These are phyloP conservation scores for Brienomyrus brachyistius DNA, from an alignment of 2,113 vertebrate genomes.

Conservation along the genomic window DNA sequence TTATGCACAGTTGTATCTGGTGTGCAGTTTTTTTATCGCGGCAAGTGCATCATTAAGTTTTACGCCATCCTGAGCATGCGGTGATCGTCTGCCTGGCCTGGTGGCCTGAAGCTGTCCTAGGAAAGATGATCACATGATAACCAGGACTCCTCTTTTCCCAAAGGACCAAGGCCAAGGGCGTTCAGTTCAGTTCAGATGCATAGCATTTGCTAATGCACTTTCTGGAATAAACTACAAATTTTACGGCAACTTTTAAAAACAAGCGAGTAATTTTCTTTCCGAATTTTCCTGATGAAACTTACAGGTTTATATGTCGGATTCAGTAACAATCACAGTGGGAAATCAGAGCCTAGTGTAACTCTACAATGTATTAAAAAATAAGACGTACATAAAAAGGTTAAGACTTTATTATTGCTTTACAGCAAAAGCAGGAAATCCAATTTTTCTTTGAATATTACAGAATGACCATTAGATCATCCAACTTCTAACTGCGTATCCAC, in stretches of 20 bases:
- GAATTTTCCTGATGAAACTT: not conserved
- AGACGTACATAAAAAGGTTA: not conserved
- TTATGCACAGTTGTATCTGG: too few species aligned
- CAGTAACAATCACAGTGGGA: not conserved
- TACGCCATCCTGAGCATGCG: not conserved
- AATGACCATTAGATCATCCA: constrained; percentile 2
- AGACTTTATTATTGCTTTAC: not conserved
- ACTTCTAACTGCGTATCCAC: not conserved
- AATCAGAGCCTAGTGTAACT: not conserved
- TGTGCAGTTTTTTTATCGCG: too few species aligned
- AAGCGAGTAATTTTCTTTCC: not conserved
- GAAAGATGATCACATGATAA: not conserved
- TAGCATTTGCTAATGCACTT: not conserved
- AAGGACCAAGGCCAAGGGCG: not conserved
- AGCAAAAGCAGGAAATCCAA: not conserved
- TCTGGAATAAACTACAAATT: not conserved
- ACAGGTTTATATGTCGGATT: not conserved
- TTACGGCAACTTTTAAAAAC: not conserved
- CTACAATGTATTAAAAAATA: not conserved
- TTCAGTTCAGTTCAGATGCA: not conserved
- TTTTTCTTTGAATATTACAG: not conserved
- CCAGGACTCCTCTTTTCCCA: not conserved
- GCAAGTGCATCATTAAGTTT: not conserved
- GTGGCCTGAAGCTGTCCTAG: not conserved
- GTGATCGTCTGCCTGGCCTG: not conserved